Conservation (phyloP, 2,113 vertebrate genomes). For the Vanacampus margaritifer region DNA sequence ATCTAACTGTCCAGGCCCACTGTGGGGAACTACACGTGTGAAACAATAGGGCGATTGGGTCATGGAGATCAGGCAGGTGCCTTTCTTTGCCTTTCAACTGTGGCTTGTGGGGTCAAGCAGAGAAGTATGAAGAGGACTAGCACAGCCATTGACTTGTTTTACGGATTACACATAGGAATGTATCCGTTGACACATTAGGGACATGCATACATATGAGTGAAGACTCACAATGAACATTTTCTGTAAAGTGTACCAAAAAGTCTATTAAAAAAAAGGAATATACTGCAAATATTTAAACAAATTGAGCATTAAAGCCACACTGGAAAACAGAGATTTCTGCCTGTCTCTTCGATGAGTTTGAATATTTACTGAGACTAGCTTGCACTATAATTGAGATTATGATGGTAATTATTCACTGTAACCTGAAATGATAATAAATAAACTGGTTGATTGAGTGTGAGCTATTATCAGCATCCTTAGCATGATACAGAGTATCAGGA, state of each 20-base stretch:
- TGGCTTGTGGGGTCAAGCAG: constrained; percentile 21
- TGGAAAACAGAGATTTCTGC: not conserved
- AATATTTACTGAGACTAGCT: constrained; percentile 23
- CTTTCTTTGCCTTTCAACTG: constrained; percentile 71
- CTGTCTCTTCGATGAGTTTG: not conserved
- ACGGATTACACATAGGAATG: not conserved
- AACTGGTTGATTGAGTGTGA: constrained; percentile 33
- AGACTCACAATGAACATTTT: not conserved
- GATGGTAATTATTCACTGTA: constrained; percentile 51
- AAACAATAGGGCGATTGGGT: constrained; percentile 81
- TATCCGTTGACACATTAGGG: not conserved
- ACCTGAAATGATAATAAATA: constrained; percentile 38
- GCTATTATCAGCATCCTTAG: constrained; percentile 21
- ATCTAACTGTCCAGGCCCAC: constrained; percentile 81
- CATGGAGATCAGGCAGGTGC: constrained; percentile 69
- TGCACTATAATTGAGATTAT: constrained; percentile 50
- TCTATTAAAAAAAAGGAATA: no score
- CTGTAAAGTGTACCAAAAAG: not conserved
- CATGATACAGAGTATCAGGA: constrained; percentile 7
- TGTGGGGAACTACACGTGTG: constrained; percentile 80
- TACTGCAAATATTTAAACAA: no score
- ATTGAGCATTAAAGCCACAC: no score
- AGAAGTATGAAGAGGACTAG: constrained; percentile 14
- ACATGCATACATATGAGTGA: not conserved
- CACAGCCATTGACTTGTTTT: not conserved